Percentiles rank a stretch among this genome's conserved stretches.
Evolutionary conservation across 2,888 invertebrate genomes (phyloP).

Genomic region (Calephelis perditalis): DNA sequence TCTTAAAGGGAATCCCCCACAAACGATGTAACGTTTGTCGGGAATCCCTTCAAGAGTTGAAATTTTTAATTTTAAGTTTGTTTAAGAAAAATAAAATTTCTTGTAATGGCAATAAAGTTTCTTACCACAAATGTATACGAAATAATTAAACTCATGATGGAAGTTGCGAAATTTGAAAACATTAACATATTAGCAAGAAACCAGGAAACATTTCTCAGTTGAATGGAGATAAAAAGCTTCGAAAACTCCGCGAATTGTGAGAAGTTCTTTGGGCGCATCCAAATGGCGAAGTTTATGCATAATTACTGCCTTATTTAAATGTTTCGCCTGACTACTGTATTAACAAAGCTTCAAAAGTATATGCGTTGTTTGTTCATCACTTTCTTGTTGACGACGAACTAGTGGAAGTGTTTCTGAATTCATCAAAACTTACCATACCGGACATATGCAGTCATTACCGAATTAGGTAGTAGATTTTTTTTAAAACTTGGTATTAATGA

Average conservation of each 20-base stretch:
- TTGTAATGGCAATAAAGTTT: too few relatives aligned
- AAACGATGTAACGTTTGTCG: too few relatives aligned
- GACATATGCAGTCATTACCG: too few relatives aligned
- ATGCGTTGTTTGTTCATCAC: background rate
- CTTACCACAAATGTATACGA: background rate
- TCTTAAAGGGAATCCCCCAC: too few relatives aligned
- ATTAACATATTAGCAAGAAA: slow-evolving; percentile 6
- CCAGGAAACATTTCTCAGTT: slow-evolving; percentile 1
- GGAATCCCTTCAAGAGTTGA: too few relatives aligned
- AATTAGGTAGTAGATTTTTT: too few relatives aligned
- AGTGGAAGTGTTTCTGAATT: too few relatives aligned
- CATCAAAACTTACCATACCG: too few relatives aligned
- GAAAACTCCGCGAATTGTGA: slow-evolving; percentile 12
- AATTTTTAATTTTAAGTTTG: too few relatives aligned
- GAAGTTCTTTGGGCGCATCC: slow-evolving; percentile 22
- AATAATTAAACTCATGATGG: background rate
- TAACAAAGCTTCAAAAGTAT: background rate
- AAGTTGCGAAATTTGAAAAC: background rate
- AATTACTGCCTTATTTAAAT: slow-evolving; percentile 31
- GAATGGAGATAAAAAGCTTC: slow-evolving; percentile 14
- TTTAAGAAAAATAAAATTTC: too few relatives aligned
- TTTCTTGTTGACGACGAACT: too few relatives aligned
- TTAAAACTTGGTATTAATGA: too few relatives aligned
- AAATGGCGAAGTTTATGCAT: slow-evolving; percentile 29
- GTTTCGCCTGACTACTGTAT: slow-evolving; percentile 20